Evolutionary conservation across 2,888 invertebrate genomes (phyloP).

Genomic region (Clistopyga incitator): DNA sequence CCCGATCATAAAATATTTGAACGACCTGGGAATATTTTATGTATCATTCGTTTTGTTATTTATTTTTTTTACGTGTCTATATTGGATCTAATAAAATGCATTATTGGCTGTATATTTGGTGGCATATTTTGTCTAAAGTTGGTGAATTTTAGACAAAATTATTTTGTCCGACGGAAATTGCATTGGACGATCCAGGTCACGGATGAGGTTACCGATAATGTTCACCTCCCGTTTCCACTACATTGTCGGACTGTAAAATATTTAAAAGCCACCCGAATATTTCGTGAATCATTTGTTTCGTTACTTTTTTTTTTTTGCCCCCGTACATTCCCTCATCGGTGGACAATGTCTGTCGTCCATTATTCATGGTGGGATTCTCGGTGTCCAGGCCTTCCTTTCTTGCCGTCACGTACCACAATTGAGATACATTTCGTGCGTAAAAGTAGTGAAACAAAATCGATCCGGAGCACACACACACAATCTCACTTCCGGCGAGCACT

Average conservation of each 20-base stretch:
- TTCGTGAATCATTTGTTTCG: constrained; percentile 26
- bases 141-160: too few relatives aligned
- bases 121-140: too few relatives aligned
- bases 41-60: too few relatives aligned
- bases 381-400: background rate
- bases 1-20: too few relatives aligned
- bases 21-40: too few relatives aligned
- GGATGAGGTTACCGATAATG: background rate
- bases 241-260: background rate
- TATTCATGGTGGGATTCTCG: constrained; percentile 34
- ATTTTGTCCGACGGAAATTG: background rate
- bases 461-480: background rate
- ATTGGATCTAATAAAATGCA: too few relatives aligned
- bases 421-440: constrained; percentile 39
- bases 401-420: constrained; percentile 3
- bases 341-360: constrained; percentile 40
- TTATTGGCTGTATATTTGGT: too few relatives aligned
- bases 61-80: too few relatives aligned
- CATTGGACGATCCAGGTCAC: constrained; percentile 2
- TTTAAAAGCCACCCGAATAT: constrained; percentile 28
- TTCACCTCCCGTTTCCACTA: background rate
- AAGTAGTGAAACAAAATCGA: constrained; percentile 27
- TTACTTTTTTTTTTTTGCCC: constrained; percentile 15
- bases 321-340: background rate
- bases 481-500: background rate